These are phyloP conservation scores for Babylonia areolata DNA, from an alignment of 1,140 invertebrate species.

Conservation along the genomic window DNA sequence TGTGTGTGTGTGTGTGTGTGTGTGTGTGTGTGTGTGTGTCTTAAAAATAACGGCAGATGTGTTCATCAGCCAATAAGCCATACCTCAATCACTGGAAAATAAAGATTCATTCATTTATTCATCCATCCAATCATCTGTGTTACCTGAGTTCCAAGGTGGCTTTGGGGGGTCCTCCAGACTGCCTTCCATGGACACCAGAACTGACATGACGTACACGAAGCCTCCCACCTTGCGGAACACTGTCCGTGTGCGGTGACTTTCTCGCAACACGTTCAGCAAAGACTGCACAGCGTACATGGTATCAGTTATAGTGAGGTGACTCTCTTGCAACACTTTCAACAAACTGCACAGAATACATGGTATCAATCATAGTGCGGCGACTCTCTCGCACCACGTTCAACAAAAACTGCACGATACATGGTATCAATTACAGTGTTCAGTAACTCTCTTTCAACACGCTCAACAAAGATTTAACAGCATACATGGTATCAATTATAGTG, in stretches of 20 bases:
- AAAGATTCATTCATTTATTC: no score
- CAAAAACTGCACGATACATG: constrained; percentile 79
- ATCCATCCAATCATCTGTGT: no score
- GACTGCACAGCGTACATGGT: constrained; percentile 76
- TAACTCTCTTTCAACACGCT: constrained; percentile 95
- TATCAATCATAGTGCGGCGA: constrained; percentile 94
- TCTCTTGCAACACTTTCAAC: no score
- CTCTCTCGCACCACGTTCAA: constrained; percentile 93
- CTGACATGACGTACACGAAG: constrained; percentile 97
- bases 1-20: no score
- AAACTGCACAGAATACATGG: no score
- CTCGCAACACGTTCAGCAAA: constrained; percentile 90
- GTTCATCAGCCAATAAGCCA: no score
- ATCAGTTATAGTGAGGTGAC: no score
- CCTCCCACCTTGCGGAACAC: constrained; percentile 98
- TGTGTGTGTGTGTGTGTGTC: no score
- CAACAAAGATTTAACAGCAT: constrained; percentile 85
- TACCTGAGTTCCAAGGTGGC: constrained; percentile 75
- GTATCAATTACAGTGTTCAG: no score
- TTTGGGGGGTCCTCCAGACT: constrained; percentile 81
- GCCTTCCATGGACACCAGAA: constrained; percentile 94
- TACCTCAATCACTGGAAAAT: no score
- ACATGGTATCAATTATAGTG: no score
- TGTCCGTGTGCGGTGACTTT: constrained; percentile 95
- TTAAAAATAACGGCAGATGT: no score